Percentiles rank a stretch among this genome's conserved stretches.
Conservation (phyloP, 2,888 invertebrate genomes). For the Tenthredo livida region DNA sequence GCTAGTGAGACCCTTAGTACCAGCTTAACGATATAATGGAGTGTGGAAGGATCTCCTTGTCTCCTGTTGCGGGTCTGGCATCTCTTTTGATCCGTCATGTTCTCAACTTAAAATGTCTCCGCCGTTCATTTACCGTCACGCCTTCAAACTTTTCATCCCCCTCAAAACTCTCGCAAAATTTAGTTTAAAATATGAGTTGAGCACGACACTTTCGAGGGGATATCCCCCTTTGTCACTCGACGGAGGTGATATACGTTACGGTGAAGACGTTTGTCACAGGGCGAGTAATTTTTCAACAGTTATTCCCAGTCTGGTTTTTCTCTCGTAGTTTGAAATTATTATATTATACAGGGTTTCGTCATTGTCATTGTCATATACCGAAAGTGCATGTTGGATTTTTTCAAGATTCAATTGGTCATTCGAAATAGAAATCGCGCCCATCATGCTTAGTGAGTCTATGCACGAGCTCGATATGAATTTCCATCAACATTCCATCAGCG, state of each 20-base stretch:
- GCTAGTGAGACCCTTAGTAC: background rate
- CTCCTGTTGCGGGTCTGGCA: background rate
- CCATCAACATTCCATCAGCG: background rate
- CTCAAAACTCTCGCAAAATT: conserved; percentile 23
- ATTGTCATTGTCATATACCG: background rate
- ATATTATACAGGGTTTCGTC: background rate
- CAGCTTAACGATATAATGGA: conserved; percentile 14
- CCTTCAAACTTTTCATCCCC: conserved; percentile 16
- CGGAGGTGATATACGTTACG: conserved; percentile 25
- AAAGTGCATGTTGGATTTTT: background rate
- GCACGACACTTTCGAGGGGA: conserved; percentile 16
- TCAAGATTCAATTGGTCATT: background rate
- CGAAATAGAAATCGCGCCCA: background rate
- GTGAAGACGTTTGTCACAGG: conserved; percentile 5
- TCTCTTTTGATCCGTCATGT: background rate
- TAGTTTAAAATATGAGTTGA: conserved; percentile 33
- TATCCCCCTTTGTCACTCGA: conserved; percentile 14
- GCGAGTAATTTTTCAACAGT: conserved; percentile 13
- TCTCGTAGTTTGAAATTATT: background rate
- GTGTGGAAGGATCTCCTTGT: background rate
- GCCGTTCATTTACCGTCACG: conserved; percentile 17
- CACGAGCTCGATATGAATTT: background rate
- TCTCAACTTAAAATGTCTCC: conserved; percentile 3
- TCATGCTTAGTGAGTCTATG: background rate
- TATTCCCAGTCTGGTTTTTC: conserved; percentile 4